phyloP scores from a whole-genome alignment of 2,797 vertebrate species.

The Danio jaintianensis region DNA sequence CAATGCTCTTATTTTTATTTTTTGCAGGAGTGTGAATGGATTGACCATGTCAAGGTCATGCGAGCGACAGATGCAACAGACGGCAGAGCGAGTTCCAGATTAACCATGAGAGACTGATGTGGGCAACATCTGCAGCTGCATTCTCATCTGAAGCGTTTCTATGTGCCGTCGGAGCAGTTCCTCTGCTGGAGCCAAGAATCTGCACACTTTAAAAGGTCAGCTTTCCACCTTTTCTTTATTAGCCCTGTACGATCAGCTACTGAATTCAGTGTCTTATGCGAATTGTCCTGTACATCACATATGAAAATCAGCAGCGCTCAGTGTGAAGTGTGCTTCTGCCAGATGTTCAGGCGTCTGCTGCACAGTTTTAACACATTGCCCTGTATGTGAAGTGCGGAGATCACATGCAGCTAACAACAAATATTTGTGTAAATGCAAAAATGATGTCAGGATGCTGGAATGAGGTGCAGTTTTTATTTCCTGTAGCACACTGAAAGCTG shows the following conservation, averaged over 20 bases:
- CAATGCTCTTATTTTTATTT: no score
- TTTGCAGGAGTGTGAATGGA: background rate
- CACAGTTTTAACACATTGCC: background rate
- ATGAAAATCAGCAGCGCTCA: background rate
- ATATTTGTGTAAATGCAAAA: background rate
- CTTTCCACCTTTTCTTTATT: conserved; percentile 11
- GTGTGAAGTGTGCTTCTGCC: background rate
- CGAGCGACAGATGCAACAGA: conserved; percentile 33
- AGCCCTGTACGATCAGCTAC: background rate
- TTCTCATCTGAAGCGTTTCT: conserved; percentile 19
- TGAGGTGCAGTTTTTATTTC: background rate
- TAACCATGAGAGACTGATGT: conserved; percentile 30
- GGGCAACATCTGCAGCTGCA: conserved; percentile 6
- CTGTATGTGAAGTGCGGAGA: background rate
- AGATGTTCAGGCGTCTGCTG: conserved; percentile 19
- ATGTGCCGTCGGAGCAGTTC: conserved; percentile 1
- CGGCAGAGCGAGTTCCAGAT: conserved; percentile 20
- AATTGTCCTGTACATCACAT: background rate
- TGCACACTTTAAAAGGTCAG: conserved; percentile 20
- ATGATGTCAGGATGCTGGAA: background rate
- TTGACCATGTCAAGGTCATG: background rate
- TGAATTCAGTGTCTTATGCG: background rate
- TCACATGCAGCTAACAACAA: background rate
- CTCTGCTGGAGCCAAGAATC: conserved; percentile 15
- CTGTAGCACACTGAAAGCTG: background rate